Evolutionary conservation across 1,140 invertebrate species (phyloP).

Genomic region (Saccostrea glomerata): DNA sequence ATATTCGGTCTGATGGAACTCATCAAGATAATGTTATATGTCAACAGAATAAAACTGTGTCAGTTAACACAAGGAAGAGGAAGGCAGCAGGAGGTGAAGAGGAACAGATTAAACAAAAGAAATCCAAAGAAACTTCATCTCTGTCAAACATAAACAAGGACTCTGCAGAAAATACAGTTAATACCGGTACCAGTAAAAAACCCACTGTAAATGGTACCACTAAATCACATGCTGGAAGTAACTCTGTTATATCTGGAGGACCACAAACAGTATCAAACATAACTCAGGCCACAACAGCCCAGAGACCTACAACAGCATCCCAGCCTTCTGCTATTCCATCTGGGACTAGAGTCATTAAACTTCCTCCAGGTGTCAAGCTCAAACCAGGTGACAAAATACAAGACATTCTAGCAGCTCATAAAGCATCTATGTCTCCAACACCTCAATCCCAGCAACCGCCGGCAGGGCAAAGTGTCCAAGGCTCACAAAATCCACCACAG

Average conservation of each 20-base stretch:
- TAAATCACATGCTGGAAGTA: background rate
- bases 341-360: background rate
- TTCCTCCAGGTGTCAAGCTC: slow-evolving; percentile 27
- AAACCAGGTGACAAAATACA: slow-evolving; percentile 36
- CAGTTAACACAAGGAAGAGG: background rate
- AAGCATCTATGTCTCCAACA: background rate
- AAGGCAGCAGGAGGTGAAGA: background rate
- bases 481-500: background rate
- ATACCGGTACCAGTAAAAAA: background rate
- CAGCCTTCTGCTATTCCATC: background rate
- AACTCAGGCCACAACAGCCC: background rate
- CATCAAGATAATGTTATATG: background rate
- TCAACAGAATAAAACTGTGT: background rate
- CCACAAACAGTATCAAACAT: background rate
- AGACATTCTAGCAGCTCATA: slow-evolving; percentile 18
- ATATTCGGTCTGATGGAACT: background rate
- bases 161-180: background rate
- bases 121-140: slow-evolving; percentile 2
- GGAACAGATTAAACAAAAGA: background rate
- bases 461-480: background rate
- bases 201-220: background rate
- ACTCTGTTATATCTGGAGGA: too few relatives aligned
- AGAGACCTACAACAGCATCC: background rate
- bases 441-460: background rate
- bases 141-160: background rate